Evolutionary conservation across 2,888 invertebrate genomes (phyloP).

Genomic region (Trichogramma evanescens): DNA sequence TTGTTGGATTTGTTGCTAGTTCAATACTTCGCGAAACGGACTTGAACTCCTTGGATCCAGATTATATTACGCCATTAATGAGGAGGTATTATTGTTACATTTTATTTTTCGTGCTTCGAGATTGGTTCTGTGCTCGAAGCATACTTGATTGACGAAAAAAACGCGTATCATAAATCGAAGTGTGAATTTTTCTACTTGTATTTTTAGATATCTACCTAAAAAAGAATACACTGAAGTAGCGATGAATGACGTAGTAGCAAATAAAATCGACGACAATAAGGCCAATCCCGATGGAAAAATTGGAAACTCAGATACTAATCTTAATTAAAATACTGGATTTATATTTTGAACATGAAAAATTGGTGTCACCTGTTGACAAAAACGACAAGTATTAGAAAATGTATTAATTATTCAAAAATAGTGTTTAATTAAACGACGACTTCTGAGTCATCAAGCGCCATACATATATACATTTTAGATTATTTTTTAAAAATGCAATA

Average conservation of each 20-base stretch:
- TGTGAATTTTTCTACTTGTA: neutral
- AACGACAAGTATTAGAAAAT: too few species aligned
- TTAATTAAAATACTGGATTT: too few species aligned
- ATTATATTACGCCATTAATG: slow-evolving; percentile 55
- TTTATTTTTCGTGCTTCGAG: neutral
- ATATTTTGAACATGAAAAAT: too few species aligned
- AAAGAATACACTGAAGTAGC: slow-evolving; percentile 25
- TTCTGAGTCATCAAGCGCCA: too few species aligned
- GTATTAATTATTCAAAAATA: too few species aligned
- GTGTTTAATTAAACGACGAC: too few species aligned
- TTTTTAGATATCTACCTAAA: slow-evolving; percentile 24
- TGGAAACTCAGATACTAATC: neutral
- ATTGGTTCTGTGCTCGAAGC: too few species aligned
- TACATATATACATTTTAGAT: too few species aligned
- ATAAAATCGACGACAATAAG: neutral
- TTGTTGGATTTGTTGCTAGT: slow-evolving; percentile 59
- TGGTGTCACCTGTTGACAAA: too few species aligned
- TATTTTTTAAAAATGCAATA: too few species aligned
- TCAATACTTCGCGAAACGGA: slow-evolving; percentile 54
- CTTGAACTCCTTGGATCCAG: slow-evolving; percentile 53
- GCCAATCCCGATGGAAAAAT: neutral
- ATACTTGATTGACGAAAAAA: neutral
- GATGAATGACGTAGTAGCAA: slow-evolving; percentile 19
- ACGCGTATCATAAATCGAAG: neutral
- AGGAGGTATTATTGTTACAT: slow-evolving; percentile 38